Conservation (phyloP, 2,113 vertebrate genomes). For the Microcebus tavaratra region DNA sequence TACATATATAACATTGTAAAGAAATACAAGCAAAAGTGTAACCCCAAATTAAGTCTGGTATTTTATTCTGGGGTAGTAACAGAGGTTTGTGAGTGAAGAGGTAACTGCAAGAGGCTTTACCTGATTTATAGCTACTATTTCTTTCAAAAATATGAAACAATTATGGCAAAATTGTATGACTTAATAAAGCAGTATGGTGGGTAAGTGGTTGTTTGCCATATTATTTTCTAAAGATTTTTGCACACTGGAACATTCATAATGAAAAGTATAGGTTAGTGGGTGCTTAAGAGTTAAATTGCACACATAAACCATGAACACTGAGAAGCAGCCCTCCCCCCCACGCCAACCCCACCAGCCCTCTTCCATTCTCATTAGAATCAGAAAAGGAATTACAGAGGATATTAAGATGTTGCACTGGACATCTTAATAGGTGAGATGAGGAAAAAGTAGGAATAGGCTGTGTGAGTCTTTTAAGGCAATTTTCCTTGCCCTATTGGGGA, state of each 20-base stretch:
- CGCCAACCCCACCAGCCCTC: too few relatives aligned
- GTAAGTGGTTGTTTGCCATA: not conserved
- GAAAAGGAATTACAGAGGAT: not conserved
- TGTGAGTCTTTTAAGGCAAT: not conserved
- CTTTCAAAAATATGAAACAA: not conserved
- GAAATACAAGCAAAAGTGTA: not conserved
- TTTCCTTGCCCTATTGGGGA: not conserved
- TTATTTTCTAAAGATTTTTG: not conserved
- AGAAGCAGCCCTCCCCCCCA: too few relatives aligned
- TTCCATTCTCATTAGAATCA: not conserved
- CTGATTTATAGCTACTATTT: not conserved
- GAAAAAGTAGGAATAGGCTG: not conserved
- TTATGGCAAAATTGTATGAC: not conserved
- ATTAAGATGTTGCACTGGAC: not conserved
- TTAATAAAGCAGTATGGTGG: not conserved
- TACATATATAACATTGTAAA: not conserved
- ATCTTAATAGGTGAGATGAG: not conserved
- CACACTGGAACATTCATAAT: not conserved
- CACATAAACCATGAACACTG: not conserved
- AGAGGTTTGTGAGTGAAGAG: not conserved
- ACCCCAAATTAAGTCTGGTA: not conserved
- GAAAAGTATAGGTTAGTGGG: not conserved
- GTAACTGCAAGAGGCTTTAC: not conserved
- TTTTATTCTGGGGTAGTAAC: not conserved
- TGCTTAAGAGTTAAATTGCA: not conserved